Percentiles rank a stretch among this genome's conserved stretches.
Evolutionary conservation across 2,888 invertebrate species (phyloP).

Genomic region (Pseudococcus longispinus): DNA sequence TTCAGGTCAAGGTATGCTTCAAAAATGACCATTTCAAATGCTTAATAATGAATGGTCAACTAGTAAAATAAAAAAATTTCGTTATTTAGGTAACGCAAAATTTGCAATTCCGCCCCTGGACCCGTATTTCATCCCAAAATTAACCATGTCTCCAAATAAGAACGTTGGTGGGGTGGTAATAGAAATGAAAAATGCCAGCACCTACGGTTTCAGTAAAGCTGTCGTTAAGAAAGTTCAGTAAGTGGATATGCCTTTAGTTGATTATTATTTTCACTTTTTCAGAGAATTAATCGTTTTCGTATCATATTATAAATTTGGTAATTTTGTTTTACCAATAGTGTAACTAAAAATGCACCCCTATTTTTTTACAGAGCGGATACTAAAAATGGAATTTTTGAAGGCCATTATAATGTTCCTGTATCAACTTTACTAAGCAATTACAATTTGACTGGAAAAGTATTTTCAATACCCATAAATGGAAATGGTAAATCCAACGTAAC

Average conservation of each 20-base stretch:
- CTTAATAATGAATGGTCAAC: too few species aligned
- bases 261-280: too few species aligned
- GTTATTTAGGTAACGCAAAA: constrained; percentile 33
- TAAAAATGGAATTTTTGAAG: constrained; percentile 34
- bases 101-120: constrained; percentile 49
- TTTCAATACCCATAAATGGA: constrained; percentile 42
- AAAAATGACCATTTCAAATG: background rate
- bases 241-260: background rate
- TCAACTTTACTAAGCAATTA: constrained; percentile 39
- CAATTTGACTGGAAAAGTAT: constrained; percentile 51
- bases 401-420: constrained; percentile 21
- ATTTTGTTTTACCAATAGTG: background rate
- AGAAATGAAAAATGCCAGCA: constrained; percentile 46
- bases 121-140: constrained; percentile 54
- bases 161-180: constrained; percentile 44
- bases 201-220: constrained; percentile 51
- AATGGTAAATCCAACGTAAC: constrained; percentile 48
- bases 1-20: constrained; percentile 47
- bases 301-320: too few species aligned
- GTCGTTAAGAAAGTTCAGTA: constrained; percentile 43
- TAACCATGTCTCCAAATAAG: constrained; percentile 46
- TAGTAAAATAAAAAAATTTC: too few species aligned
- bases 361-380: constrained; percentile 22
- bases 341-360: background rate
- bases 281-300: too few species aligned